A percentile compares a stretch with the other conserved stretches of the same genome.
Evolutionary conservation across 2,113 vertebrate genomes (phyloP).

Genomic region (Etheostoma spectabile): DNA sequence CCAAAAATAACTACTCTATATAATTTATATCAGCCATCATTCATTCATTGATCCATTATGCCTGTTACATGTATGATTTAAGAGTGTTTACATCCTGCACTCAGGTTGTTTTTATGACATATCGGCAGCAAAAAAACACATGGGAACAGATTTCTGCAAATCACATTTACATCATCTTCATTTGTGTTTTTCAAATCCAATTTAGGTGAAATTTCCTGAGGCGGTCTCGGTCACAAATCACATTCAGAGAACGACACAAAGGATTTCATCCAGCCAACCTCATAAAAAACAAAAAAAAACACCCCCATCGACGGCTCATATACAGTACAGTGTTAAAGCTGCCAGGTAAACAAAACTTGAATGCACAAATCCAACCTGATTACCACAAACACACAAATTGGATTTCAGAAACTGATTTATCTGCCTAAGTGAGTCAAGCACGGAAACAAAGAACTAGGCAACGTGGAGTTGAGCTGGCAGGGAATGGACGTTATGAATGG

Average conservation of each 20-base stretch:
- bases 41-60: neutral
- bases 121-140: no score
- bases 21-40: neutral
- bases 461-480: neutral
- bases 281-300: neutral
- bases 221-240: neutral
- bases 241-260: neutral
- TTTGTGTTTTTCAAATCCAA: neutral
- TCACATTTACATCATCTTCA: neutral
- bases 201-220: neutral
- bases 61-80: neutral
- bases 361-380: neutral
- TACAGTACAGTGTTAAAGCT: neutral
- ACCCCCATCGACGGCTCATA: no score
- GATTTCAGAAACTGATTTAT: neutral
- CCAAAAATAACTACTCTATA: neutral
- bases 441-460: neutral
- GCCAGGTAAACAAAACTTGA: neutral
- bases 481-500: neutral
- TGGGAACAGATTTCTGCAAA: neutral
- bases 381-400: neutral
- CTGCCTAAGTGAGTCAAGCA: conserved; percentile 1
- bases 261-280: neutral
- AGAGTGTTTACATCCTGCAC: neutral
- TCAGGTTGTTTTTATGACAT: neutral